phyloP scores from a whole-genome alignment of 2,797 vertebrate genomes.

The Artibeus lituratus region DNA sequence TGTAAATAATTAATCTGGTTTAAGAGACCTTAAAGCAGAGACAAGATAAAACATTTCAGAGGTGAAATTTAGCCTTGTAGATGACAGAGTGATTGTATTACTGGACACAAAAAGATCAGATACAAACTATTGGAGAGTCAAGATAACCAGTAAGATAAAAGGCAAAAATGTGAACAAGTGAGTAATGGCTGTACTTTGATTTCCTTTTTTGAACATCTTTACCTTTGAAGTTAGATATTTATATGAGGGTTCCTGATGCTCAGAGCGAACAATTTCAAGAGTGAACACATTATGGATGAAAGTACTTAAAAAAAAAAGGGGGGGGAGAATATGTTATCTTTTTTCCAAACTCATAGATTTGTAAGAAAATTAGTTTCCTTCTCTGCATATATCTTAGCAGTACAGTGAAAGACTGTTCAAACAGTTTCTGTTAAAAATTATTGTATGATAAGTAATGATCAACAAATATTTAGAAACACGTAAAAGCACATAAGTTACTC shows the following conservation, averaged over 20 bases:
- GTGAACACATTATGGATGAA: neutral
- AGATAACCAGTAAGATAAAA: neutral
- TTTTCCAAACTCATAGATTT: neutral
- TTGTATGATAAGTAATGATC: neutral
- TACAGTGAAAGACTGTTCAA: neutral
- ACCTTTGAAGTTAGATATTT: neutral
- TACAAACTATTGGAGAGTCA: neutral
- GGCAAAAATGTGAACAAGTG: neutral
- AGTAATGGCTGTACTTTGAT: neutral
- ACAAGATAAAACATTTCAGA: neutral
- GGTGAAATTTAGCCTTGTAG: neutral
- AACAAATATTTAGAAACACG: neutral
- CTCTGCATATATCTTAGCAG: neutral
- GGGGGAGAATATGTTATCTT: neutral
- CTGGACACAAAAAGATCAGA: neutral
- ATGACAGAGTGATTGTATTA: neutral
- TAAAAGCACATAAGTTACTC: neutral
- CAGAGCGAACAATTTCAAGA: neutral
- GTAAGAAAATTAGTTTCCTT: neutral
- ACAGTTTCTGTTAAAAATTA: neutral
- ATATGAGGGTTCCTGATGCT: neutral
- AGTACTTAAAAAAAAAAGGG: neutral
- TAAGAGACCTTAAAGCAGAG: neutral
- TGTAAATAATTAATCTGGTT: neutral
- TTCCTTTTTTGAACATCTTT: neutral